Conservation (phyloP, 2,797 vertebrate species). For the Halcyon badia region DNA sequence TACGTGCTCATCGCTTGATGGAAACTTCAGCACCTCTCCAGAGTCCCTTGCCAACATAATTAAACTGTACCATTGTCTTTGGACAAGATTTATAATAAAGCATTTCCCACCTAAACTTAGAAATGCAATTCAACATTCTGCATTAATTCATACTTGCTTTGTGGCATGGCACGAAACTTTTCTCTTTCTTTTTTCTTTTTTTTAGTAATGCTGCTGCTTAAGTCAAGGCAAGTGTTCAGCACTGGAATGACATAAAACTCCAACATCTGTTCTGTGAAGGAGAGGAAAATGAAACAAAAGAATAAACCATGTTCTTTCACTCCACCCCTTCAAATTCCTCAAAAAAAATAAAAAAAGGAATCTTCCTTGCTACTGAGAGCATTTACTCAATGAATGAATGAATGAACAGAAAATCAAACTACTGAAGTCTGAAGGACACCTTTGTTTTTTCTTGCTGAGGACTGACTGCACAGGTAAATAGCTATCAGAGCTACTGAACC, state of each 20-base stretch:
- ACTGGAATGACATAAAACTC: not conserved
- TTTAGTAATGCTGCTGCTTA: not conserved
- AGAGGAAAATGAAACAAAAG: not conserved
- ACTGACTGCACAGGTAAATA: not conserved
- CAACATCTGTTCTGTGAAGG: not conserved
- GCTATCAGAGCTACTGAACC: not conserved
- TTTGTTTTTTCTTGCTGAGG: not conserved
- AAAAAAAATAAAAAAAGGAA: not conserved
- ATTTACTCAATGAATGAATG: not conserved
- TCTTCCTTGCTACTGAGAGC: not conserved
- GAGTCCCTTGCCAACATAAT: not conserved
- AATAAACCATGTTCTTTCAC: not conserved
- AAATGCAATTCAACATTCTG: not conserved
- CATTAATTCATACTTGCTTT: not conserved
- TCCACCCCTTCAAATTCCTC: not conserved
- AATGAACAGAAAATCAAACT: not conserved
- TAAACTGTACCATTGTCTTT: not conserved
- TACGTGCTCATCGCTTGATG: fast-evolving
- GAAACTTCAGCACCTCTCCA: not conserved
- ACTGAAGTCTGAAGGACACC: not conserved
- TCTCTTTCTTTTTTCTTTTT: not conserved
- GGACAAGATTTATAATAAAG: not conserved
- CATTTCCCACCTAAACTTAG: constrained; percentile 27
- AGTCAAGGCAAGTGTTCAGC: not conserved
- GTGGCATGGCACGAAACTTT: not conserved